Evolutionary conservation across 2,888 invertebrate genomes (phyloP).

Genomic region (Scaptomyza caliginosa): DNA sequence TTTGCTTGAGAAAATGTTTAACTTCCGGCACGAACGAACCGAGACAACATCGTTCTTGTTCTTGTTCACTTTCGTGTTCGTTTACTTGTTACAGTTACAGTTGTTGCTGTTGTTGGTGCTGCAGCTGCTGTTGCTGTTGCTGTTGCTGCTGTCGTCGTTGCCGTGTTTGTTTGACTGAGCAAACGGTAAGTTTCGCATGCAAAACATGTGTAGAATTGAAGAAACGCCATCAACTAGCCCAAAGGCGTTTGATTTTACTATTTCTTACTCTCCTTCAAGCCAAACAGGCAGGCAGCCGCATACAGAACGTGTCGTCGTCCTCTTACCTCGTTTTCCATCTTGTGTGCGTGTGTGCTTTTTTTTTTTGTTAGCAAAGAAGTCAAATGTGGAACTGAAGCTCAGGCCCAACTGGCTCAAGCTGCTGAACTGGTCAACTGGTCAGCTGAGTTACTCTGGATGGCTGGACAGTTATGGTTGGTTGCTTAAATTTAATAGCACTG

Average conservation of each 20-base stretch:
- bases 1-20: constrained; percentile 64
- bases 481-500: constrained; percentile 65
- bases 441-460: constrained; percentile 7
- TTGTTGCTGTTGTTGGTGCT: background rate
- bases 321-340: too few species aligned
- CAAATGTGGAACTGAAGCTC: constrained; percentile 6
- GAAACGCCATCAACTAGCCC: constrained; percentile 49
- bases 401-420: background rate
- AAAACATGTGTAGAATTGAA: constrained; percentile 59
- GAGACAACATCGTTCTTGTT: constrained; percentile 11
- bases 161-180: constrained; percentile 37
- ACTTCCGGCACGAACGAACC: constrained; percentile 62
- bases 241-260: constrained; percentile 39
- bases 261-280: constrained; percentile 30
- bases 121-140: background rate
- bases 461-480: constrained; percentile 59
- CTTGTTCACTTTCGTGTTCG: constrained; percentile 9
- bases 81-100: constrained; percentile 1
- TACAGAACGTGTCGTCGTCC: constrained; percentile 35
- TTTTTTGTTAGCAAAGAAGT: background rate
- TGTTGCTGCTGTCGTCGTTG: background rate
- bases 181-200: constrained; percentile 52
- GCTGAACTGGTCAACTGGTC: constrained; percentile 8
- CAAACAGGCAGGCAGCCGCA: background rate
- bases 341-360: background rate